phyloP scores from a whole-genome alignment of 2,888 invertebrate species.

The Allygus modestus region DNA sequence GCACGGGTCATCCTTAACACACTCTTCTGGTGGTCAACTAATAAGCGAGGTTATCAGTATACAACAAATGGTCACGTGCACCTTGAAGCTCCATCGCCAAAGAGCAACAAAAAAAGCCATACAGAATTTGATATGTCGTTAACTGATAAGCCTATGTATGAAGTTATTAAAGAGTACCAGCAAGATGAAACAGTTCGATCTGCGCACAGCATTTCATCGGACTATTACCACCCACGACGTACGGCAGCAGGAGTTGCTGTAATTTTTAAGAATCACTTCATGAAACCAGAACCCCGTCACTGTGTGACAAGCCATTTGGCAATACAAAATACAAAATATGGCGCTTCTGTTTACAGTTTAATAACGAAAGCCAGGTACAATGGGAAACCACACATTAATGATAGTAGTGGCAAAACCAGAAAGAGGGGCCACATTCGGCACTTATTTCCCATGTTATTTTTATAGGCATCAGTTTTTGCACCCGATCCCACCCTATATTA shows the following conservation, averaged over 20 bases:
- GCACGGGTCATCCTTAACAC: background rate
- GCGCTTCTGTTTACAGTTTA: background rate
- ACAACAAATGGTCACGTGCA: background rate
- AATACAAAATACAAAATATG: background rate
- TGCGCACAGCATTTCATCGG: constrained; percentile 1
- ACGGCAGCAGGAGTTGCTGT: background rate
- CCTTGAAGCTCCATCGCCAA: background rate
- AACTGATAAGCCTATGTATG: background rate
- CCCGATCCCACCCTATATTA: no score
- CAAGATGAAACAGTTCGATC: background rate
- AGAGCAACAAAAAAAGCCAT: background rate
- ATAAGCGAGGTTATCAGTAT: background rate
- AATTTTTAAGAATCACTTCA: background rate
- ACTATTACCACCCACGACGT: background rate
- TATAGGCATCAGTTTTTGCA: no score
- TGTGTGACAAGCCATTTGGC: background rate
- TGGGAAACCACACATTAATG: constrained; percentile 71
- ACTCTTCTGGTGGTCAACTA: background rate
- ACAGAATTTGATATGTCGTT: background rate
- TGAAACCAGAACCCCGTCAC: background rate
- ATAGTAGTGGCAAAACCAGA: no score
- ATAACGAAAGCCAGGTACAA: background rate
- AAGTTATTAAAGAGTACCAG: background rate
- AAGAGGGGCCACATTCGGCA: no score
- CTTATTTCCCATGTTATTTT: no score